phyloP scores from a whole-genome alignment of 2,113 vertebrate genomes.

The Saguinus midas region DNA sequence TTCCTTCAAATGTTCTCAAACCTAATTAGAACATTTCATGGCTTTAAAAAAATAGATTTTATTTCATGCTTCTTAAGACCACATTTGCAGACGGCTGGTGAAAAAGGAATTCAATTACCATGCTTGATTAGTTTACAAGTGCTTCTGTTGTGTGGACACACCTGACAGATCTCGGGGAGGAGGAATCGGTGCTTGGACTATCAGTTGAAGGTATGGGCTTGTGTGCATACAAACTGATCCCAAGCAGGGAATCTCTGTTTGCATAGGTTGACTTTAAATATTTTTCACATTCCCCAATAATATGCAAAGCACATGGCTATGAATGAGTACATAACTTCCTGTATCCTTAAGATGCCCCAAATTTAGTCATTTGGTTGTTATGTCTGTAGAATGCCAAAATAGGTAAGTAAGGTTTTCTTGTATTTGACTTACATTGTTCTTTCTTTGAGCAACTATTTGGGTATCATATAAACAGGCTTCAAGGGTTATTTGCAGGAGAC shows the following conservation, averaged over 20 bases:
- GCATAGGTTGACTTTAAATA: constrained; percentile 55
- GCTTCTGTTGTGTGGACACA: not conserved
- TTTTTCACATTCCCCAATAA: not conserved
- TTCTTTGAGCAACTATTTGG: constrained; percentile 47
- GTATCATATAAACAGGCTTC: constrained; percentile 37
- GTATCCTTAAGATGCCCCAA: not conserved
- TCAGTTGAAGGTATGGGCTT: not conserved
- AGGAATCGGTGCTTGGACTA: not conserved
- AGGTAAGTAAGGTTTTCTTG: not conserved
- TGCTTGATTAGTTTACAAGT: not conserved
- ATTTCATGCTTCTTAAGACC: not conserved
- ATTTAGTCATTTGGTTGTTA: constrained; percentile 13
- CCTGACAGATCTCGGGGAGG: not conserved
- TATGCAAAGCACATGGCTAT: constrained; percentile 5
- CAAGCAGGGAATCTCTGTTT: not conserved
- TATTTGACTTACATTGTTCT: constrained; percentile 9
- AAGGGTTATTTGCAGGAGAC: constrained; percentile 9
- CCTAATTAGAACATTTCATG: not conserved
- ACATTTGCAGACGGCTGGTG: not conserved
- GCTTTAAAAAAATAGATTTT: not conserved
- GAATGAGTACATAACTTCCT: not conserved
- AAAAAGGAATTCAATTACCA: not conserved
- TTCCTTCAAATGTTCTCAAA: not conserved
- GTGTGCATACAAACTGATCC: not conserved
- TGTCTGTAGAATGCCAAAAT: not conserved